Evolutionary conservation across 1,140 invertebrate genomes (phyloP), one percentile per base, ranked within the genome.

Genomic region (Drosophila sp.): DNA sequence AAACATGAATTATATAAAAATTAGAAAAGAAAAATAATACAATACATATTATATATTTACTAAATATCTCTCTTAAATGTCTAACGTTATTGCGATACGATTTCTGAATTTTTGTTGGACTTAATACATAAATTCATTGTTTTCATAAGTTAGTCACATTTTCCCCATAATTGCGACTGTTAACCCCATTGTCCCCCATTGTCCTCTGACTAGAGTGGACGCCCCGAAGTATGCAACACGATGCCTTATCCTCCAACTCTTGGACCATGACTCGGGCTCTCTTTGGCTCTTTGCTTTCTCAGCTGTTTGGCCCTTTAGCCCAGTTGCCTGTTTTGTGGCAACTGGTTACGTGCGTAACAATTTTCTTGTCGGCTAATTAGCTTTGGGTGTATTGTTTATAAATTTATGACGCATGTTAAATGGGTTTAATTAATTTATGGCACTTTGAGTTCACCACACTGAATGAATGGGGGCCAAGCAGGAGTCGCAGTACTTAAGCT

Each of bases 401-500:
- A 86, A 86, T 86, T 86, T 86, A 86, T 86, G 82, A 86, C 59
- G 81, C 82, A 86, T 86, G 82, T 86, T 86, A 86, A 86, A 86
- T 87, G 82, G 83, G 82, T 87, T 86, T 89, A 86, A 86, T 86
- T 87, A 78, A 89, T 86, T 86, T 87, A 89, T 82, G 78, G 83
- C 82, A 63, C 78, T 78, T 80, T 80, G 67, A 84, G 76, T 57
- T 54, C 38, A 51, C 63, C 41, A 53, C 32, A 53, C 11, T 36
- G 14, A 53, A 18, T 29, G 41, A 54, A 65, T 45, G 61, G 32
- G 27, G 65, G 62, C 73, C 59, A 70, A 69, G 63, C 13, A 34
- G 21, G 59, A 82, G 75, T 50, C 45, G 34, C 40, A 40, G 27
- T 78, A 67, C 58, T 65, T 71, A 57, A 89, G 79, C 61, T 72